Evolutionary conservation across 2,113 vertebrate species (phyloP).

Genomic region (Nothocercus nigrocapillus): DNA sequence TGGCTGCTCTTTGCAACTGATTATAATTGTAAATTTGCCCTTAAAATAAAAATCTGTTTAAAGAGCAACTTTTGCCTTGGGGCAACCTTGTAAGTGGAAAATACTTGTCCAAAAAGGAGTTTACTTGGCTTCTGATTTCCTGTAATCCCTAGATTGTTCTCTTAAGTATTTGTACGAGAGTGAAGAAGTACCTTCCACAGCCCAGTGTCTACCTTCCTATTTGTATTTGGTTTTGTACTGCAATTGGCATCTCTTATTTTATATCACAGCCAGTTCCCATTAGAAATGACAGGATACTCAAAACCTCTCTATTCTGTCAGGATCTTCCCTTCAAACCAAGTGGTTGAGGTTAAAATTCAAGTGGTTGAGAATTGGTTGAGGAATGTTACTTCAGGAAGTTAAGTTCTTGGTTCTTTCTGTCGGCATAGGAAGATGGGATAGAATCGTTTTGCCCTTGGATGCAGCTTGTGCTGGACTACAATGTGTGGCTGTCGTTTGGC

Average conservation of each 20-base stretch:
- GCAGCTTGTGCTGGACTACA: not conserved
- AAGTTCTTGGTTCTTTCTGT: not conserved
- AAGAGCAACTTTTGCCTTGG: slow-evolving; percentile 76
- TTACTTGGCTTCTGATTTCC: slow-evolving; percentile 70
- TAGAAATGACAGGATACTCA: not conserved
- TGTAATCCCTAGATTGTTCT: slow-evolving; percentile 62
- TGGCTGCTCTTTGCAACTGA: slow-evolving; percentile 63
- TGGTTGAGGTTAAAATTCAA: not conserved
- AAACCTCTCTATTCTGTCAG: not conserved
- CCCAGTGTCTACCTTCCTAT: not conserved
- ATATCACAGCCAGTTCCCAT: not conserved
- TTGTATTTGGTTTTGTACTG: not conserved
- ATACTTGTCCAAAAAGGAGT: slow-evolving; percentile 69
- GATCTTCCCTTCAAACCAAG: not conserved
- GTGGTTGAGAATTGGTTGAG: not conserved
- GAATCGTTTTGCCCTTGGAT: not conserved
- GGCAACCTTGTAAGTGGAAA: slow-evolving; percentile 70
- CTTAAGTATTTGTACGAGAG: slow-evolving; percentile 14
- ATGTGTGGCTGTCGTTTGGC: not conserved
- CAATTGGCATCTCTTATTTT: not conserved
- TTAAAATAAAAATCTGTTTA: slow-evolving; percentile 75
- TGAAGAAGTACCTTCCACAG: not conserved
- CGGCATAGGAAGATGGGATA: not conserved
- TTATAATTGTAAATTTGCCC: slow-evolving; percentile 76
- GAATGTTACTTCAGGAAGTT: not conserved